Evolutionary conservation across 2,113 vertebrate species (phyloP).

Genomic region (Panurus biarmicus): DNA sequence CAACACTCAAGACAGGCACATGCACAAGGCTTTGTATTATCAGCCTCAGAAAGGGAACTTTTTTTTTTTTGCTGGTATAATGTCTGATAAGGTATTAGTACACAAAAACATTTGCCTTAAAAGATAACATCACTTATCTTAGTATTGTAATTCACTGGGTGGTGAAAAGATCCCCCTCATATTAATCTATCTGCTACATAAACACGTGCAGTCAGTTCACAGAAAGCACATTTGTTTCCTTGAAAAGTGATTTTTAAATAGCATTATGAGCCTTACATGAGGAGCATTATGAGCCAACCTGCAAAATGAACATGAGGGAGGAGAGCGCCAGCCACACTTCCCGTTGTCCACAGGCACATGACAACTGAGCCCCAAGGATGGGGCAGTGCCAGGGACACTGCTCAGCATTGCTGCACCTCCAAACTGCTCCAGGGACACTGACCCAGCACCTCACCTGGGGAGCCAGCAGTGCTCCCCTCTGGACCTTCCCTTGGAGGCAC

Average conservation of each 20-base stretch:
- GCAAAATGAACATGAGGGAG: neutral
- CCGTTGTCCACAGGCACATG: neutral
- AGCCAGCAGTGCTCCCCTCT: neutral
- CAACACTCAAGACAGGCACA: neutral
- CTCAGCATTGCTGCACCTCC: neutral
- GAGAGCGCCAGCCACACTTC: neutral
- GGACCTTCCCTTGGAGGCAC: neutral
- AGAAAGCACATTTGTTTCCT: neutral
- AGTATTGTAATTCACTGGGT: neutral
- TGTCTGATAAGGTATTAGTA: neutral
- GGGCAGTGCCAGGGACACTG: neutral
- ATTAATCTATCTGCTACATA: neutral
- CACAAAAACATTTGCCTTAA: neutral
- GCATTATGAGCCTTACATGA: neutral
- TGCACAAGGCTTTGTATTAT: neutral
- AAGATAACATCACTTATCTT: neutral
- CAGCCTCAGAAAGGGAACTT: neutral
- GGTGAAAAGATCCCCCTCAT: neutral
- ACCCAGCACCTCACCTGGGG: neutral
- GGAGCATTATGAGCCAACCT: neutral
- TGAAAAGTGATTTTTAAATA: neutral
- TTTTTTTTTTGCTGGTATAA: neutral
- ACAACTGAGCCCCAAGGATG: neutral
- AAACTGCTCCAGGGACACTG: neutral
- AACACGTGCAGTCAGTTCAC: neutral